These are phyloP conservation scores for Apotomis betuletana DNA, from an alignment of 2,888 invertebrate genomes.

Conservation along the genomic window DNA sequence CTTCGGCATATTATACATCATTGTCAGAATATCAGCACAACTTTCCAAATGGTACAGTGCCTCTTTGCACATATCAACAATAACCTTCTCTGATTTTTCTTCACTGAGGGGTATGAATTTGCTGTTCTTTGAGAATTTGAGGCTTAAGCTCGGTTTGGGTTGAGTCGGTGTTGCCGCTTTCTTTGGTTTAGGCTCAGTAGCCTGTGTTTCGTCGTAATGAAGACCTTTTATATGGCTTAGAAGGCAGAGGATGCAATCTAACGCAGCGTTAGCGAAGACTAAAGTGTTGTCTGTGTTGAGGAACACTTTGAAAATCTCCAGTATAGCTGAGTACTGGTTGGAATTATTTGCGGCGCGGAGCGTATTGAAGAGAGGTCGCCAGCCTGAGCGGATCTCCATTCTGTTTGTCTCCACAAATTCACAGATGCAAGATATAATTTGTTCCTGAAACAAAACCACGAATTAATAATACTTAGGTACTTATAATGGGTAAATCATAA, in stretches of 20 bases:
- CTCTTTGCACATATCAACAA: constrained; percentile 87
- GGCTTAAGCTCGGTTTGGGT: constrained; percentile 69
- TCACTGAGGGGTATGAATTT: constrained; percentile 77
- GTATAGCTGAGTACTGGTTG: constrained; percentile 88
- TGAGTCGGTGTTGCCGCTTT: constrained; percentile 62
- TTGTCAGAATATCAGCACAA: constrained; percentile 93
- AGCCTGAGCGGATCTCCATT: constrained; percentile 96
- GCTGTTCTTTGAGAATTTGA: constrained; percentile 77
- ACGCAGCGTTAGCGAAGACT: constrained; percentile 96
- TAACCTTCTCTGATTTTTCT: constrained; percentile 77
- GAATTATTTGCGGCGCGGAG: constrained; percentile 92
- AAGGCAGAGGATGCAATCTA: constrained; percentile 96
- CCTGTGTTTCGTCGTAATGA: constrained; percentile 82
- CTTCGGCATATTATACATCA: constrained; percentile 97
- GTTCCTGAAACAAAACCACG: constrained; percentile 84
- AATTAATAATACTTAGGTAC: background rate
- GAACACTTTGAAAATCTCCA: constrained; percentile 97
- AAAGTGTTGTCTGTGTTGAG: constrained; percentile 95
- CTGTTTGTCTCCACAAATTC: constrained; percentile 98
- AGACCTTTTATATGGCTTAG: constrained; percentile 89
- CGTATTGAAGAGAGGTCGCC: constrained; percentile 97
- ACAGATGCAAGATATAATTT: constrained; percentile 96
- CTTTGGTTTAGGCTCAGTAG: constrained; percentile 74
- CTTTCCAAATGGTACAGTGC: constrained; percentile 93
- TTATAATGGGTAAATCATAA: no score